Percentiles rank a stretch among this genome's conserved stretches.
phyloP scores from a whole-genome alignment of 2,113 vertebrate species.

The Cariama cristata region DNA sequence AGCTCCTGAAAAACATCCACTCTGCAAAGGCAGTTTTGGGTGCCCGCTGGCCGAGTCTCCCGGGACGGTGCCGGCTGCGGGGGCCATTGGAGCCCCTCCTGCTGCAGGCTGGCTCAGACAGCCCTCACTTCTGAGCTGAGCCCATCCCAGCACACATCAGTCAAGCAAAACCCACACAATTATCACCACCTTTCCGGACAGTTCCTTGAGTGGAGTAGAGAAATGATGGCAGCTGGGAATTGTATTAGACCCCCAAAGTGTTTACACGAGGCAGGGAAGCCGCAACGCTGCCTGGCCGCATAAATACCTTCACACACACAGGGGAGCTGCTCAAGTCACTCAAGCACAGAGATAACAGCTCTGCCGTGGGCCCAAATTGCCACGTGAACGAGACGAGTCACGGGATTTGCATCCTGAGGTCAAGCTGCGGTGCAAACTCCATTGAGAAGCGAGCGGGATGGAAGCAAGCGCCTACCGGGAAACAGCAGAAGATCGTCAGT shows the following conservation, averaged over 20 bases:
- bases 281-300: background rate
- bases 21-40: background rate
- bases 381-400: fast-evolving
- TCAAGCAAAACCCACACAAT: background rate
- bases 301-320: background rate
- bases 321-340: background rate
- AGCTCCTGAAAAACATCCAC: background rate
- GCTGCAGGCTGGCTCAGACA: background rate
- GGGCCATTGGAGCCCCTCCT: background rate
- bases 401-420: background rate
- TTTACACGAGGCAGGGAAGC: background rate
- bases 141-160: background rate
- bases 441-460: fast-evolving
- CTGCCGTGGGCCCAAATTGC: fast-evolving
- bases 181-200: background rate
- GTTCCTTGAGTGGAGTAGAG: background rate
- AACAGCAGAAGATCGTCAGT: background rate
- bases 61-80: fast-evolving
- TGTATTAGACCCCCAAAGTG: background rate
- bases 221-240: background rate
- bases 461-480: background rate
- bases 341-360: background rate
- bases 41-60: background rate
- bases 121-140: background rate
- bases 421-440: background rate